phyloP scores from a whole-genome alignment of 2,113 vertebrate species.

The Cyanoramphus novaezelandiae region DNA sequence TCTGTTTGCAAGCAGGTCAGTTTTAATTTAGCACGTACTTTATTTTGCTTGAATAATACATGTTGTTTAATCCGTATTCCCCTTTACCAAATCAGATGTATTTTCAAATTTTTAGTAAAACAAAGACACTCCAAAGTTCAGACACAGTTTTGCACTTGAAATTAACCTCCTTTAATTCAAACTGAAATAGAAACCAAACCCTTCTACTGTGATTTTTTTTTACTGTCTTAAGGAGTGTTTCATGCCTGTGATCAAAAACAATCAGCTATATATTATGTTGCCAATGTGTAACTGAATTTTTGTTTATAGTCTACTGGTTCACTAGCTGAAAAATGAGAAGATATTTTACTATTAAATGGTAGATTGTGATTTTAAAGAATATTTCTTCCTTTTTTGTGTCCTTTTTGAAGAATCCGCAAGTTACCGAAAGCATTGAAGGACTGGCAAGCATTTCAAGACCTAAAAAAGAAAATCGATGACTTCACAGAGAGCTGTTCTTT shows the following conservation, averaged over 20 bases:
- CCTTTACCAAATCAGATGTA: not conserved
- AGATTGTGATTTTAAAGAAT: not conserved
- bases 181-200: not conserved
- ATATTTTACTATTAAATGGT: not conserved
- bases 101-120: not conserved
- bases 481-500: constrained; percentile 84
- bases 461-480: constrained; percentile 84
- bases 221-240: not conserved
- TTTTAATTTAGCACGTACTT: not conserved
- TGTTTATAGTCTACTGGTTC: not conserved
- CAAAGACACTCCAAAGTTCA: not conserved
- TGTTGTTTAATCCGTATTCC: not conserved
- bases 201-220: not conserved
- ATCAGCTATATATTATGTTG: not conserved
- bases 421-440: constrained; percentile 84
- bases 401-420: constrained; percentile 75
- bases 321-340: not conserved
- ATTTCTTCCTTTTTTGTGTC: not conserved
- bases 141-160: not conserved
- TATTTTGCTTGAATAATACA: not conserved
- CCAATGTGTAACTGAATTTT: not conserved
- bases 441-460: constrained; percentile 82
- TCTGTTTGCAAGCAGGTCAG: not conserved
- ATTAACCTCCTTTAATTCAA: not conserved
- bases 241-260: not conserved